Percentiles rank a stretch among this genome's conserved stretches.
Evolutionary conservation across 2,888 invertebrate species (phyloP).

Genomic region (Eumerus sabulonum): DNA sequence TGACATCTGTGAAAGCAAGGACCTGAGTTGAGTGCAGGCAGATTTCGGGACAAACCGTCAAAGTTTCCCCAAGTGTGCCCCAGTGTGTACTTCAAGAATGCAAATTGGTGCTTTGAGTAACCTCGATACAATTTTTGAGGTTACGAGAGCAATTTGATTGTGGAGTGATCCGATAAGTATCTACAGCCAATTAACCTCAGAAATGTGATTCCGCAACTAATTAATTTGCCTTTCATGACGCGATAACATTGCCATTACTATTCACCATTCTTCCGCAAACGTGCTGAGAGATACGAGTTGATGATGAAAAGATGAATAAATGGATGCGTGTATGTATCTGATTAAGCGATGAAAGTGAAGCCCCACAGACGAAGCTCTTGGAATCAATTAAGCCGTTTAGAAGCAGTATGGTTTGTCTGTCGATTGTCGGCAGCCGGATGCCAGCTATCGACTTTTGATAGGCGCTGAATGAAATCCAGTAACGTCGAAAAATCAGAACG

Average conservation of each 20-base stretch:
- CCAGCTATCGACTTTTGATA: slow-evolving; percentile 16
- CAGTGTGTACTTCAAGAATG: too few species aligned
- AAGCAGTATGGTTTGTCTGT: slow-evolving; percentile 26
- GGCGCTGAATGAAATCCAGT: slow-evolving; percentile 42
- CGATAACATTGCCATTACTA: slow-evolving; percentile 49
- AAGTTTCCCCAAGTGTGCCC: too few species aligned
- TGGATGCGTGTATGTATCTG: too few species aligned
- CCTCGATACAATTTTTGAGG: too few species aligned
- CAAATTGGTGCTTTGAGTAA: too few species aligned
- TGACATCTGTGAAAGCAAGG: too few species aligned
- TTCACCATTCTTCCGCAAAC: slow-evolving; percentile 21
- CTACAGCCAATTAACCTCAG: slow-evolving; percentile 8
- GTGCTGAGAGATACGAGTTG: too few species aligned
- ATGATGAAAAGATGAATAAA: not conserved
- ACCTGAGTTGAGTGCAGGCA: too few species aligned
- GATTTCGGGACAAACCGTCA: too few species aligned
- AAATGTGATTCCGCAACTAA: slow-evolving; percentile 59
- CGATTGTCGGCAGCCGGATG: not conserved
- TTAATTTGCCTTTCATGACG: slow-evolving; percentile 53
- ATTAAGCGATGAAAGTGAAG: not conserved
- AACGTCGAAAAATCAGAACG: slow-evolving; percentile 57
- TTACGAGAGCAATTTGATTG: too few species aligned
- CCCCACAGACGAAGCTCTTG: slow-evolving; percentile 32
- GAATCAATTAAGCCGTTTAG: slow-evolving; percentile 61
- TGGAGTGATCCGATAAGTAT: too few species aligned